Evolutionary conservation across 2,113 vertebrate genomes (phyloP).

Genomic region (Silurus glanis): DNA sequence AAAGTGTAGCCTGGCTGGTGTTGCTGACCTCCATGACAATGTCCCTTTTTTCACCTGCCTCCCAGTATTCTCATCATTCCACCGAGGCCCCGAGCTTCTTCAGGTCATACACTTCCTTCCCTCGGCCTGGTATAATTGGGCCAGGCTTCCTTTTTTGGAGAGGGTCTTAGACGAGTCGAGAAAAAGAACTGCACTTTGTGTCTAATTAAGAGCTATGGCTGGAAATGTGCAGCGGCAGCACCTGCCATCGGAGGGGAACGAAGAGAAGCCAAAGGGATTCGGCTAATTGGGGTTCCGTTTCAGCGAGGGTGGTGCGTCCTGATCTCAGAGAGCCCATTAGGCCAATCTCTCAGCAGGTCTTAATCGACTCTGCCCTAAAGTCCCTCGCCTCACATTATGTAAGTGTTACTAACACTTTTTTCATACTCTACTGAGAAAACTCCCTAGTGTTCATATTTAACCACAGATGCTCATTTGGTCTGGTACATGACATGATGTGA

Average conservation of each 20-base stretch:
- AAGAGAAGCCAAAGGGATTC: conserved; percentile 56
- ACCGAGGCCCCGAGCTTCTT: conserved; percentile 49
- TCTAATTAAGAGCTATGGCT: conserved; percentile 63
- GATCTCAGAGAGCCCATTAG: conserved; percentile 23
- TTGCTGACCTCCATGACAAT: not conserved
- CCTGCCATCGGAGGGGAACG: conserved; percentile 61
- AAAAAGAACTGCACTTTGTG: conserved; percentile 49
- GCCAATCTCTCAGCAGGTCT: conserved; percentile 38
- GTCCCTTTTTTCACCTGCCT: not conserved
- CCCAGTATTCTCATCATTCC: conserved; percentile 19
- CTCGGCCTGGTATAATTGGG: conserved; percentile 61
- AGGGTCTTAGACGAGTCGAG: conserved; percentile 28
- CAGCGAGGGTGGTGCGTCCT: conserved; percentile 43
- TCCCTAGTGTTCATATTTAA: not conserved
- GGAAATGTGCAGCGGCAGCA: conserved; percentile 43
- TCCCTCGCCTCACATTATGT: conserved; percentile 39
- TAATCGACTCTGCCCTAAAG: conserved; percentile 37
- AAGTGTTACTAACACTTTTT: conserved; percentile 39
- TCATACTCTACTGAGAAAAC: not conserved
- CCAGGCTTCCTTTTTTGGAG: conserved; percentile 44
- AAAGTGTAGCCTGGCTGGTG: not conserved
- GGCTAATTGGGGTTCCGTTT: conserved; percentile 64
- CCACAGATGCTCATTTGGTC: not conserved
- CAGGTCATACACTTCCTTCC: conserved; percentile 44
- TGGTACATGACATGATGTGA: not conserved